A percentile compares a stretch with the other conserved stretches of the same genome.
Evolutionary conservation across 1,140 invertebrate genomes (phyloP).

Genomic region (Nasonia giraulti): DNA sequence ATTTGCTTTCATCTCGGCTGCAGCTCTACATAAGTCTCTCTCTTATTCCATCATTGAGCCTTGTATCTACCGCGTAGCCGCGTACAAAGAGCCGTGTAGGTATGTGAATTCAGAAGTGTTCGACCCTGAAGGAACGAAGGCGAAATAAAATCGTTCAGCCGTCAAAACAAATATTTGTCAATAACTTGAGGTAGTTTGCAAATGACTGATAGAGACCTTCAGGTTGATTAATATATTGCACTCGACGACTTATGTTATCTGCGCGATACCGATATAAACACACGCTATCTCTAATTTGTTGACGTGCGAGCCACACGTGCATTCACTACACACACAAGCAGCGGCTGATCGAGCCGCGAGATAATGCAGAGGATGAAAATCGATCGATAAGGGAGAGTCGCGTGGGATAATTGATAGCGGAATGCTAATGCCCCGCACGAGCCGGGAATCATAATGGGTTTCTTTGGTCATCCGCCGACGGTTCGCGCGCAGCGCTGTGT

Average conservation of each 20-base stretch:
- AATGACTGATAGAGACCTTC: too few species aligned
- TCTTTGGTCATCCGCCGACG: neutral
- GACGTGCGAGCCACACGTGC: too few species aligned
- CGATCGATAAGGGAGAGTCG: neutral
- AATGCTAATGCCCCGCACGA: constrained; percentile 70
- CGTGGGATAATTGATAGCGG: constrained; percentile 66
- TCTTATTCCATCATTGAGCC: neutral
- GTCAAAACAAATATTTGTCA: too few species aligned
- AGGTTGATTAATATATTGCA: too few species aligned
- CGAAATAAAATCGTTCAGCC: too few species aligned
- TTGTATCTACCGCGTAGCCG: neutral
- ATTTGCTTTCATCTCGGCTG: neutral
- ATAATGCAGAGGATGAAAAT: neutral
- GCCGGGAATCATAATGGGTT: constrained; percentile 66
- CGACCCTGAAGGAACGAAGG: too few species aligned
- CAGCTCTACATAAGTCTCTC: neutral
- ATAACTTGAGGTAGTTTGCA: too few species aligned
- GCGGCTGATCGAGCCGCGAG: neutral
- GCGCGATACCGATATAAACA: neutral
- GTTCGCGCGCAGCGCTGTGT: neutral
- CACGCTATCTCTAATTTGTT: too few species aligned
- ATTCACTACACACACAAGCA: neutral
- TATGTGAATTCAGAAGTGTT: too few species aligned
- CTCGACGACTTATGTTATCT: too few species aligned
- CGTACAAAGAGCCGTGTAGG: too few species aligned